A percentile compares a stretch with the other conserved stretches of the same genome.
Conservation (phyloP, 2,888 invertebrate genomes). For the Dynastes grantii region DNA sequence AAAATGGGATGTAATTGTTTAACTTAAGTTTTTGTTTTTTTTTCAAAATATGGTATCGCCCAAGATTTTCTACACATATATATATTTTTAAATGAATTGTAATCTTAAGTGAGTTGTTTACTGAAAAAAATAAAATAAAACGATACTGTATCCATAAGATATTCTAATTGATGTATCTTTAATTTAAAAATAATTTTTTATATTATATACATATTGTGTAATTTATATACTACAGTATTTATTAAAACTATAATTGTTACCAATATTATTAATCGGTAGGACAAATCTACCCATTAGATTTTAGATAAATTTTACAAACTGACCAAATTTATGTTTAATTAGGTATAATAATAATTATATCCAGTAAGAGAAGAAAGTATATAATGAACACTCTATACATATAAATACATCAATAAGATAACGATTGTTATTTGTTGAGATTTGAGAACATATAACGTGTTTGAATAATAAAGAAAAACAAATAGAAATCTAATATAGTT, state of each 20-base stretch:
- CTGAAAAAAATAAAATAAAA: neutral
- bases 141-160: conserved; percentile 28
- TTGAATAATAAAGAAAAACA: conserved; percentile 25
- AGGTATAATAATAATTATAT: conserved; percentile 41
- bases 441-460: conserved; percentile 21
- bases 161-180: conserved; percentile 30
- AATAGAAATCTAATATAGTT: conserved; percentile 27
- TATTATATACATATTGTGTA: conserved; percentile 37
- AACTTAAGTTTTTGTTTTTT: no score
- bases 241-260: conserved; percentile 57
- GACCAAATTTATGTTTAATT: conserved; percentile 57
- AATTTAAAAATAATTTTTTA: conserved; percentile 40
- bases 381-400: conserved; percentile 35
- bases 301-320: conserved; percentile 57
- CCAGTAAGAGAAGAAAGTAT: conserved; percentile 30
- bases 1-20: conserved; percentile 35
- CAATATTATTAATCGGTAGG: conserved; percentile 56
- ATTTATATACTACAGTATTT: conserved; percentile 56
- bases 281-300: conserved; percentile 55
- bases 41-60: conserved; percentile 52
- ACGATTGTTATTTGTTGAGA: conserved; percentile 44
- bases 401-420: conserved; percentile 39
- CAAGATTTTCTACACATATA: conserved; percentile 42
- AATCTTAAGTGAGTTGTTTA: conserved; percentile 12
- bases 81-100: conserved; percentile 45